Conservation (phyloP, 1,140 invertebrate species). For the Chelonus insularis region DNA sequence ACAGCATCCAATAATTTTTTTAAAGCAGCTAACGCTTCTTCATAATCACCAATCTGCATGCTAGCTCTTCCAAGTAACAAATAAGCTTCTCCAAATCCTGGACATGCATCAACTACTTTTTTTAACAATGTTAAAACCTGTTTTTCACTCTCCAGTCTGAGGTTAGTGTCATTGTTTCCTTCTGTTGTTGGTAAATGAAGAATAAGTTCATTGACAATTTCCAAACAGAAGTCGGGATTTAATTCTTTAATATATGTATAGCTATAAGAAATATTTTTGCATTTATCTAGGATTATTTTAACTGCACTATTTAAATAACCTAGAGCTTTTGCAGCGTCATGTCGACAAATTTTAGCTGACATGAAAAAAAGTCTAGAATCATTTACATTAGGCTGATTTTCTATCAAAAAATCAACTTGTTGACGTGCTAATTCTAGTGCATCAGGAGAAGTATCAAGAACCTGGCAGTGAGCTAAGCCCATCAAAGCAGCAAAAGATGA, state of each 20-base stretch:
- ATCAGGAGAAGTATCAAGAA: slow-evolving; percentile 63
- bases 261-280: slow-evolving; percentile 71
- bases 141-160: slow-evolving; percentile 49
- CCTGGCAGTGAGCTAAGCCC: slow-evolving; percentile 81
- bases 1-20: slow-evolving; percentile 74
- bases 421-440: slow-evolving; percentile 72
- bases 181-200: slow-evolving; percentile 59
- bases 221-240: slow-evolving; percentile 84
- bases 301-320: slow-evolving; percentile 72
- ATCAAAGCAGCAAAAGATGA: slow-evolving; percentile 77
- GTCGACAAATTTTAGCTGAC: slow-evolving; percentile 67
- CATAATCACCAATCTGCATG: slow-evolving; percentile 76
- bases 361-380: slow-evolving; percentile 67
- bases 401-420: slow-evolving; percentile 84
- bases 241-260: slow-evolving; percentile 74
- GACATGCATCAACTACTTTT: slow-evolving; percentile 76
- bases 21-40: slow-evolving; percentile 67
- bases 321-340: slow-evolving; percentile 65
- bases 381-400: slow-evolving; percentile 72
- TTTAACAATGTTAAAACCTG: slow-evolving; percentile 72
- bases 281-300: slow-evolving; percentile 68
- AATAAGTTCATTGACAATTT: slow-evolving; percentile 78
- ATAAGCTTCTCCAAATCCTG: slow-evolving; percentile 75
- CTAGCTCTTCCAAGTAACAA: slow-evolving; percentile 79
- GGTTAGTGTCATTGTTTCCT: slow-evolving; percentile 30